phyloP scores from a whole-genome alignment of 1,140 invertebrate genomes.

The Vollenhovia emeryi region DNA sequence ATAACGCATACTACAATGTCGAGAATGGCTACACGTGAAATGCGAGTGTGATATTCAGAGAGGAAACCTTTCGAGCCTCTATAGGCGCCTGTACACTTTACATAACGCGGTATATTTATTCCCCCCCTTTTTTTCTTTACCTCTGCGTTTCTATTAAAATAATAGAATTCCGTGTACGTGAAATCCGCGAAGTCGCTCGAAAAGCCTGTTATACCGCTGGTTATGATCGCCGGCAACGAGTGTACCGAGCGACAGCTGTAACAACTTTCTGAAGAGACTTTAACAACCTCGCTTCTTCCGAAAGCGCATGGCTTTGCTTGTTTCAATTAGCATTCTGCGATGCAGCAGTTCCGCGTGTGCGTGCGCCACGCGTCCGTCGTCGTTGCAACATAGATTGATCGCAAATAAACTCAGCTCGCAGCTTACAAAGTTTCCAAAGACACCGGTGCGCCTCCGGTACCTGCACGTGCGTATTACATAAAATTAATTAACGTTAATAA shows the following conservation, averaged over 20 bases:
- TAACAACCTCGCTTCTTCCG: slow-evolving; percentile 27
- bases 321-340: slow-evolving; percentile 13
- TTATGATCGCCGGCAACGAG: not conserved
- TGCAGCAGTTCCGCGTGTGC: not conserved
- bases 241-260: slow-evolving; percentile 13
- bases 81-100: not conserved
- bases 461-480: not conserved
- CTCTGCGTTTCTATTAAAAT: not conserved
- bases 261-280: slow-evolving; percentile 31
- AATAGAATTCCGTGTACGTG: not conserved
- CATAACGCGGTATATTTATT: not conserved
- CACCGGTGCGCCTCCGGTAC: not conserved
- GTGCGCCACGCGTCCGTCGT: not conserved
- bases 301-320: not conserved
- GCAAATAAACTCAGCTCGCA: not conserved
- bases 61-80: not conserved
- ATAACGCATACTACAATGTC: not conserved
- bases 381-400: not conserved
- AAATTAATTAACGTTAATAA: slow-evolving; percentile 25
- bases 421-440: not conserved
- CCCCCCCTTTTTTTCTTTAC: too few relatives aligned
- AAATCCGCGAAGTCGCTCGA: not conserved
- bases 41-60: not conserved
- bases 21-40: not conserved
- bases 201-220: not conserved